Conservation (phyloP, 2,888 invertebrate genomes). For the Caenorhabditis afra region DNA sequence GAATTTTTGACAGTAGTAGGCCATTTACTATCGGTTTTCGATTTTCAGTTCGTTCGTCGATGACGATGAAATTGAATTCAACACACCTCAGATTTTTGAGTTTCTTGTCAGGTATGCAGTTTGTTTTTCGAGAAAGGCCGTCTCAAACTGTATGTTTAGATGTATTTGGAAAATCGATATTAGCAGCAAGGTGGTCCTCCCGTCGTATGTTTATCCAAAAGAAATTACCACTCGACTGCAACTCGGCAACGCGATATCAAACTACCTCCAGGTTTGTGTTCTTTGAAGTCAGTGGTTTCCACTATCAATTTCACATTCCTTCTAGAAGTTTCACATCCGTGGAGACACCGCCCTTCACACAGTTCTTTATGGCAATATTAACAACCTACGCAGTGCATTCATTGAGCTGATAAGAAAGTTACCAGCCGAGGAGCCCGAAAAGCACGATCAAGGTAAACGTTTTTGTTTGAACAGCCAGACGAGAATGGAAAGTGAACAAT, state of each 20-base stretch:
- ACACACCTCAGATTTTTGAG: conserved; percentile 50
- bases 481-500: background rate
- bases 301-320: conserved; percentile 7
- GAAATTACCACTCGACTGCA: conserved; percentile 34
- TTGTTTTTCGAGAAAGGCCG: too few relatives aligned
- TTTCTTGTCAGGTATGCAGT: conserved; percentile 46
- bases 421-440: conserved; percentile 31
- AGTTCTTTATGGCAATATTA: conserved; percentile 58
- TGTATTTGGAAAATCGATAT: conserved; percentile 62
- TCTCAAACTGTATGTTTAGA: conserved; percentile 21
- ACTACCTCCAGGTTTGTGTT: conserved; percentile 42
- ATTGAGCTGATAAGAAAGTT: conserved; percentile 53
- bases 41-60: conserved; percentile 47
- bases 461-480: background rate
- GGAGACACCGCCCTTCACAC: conserved; percentile 60
- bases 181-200: conserved; percentile 27
- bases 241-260: conserved; percentile 39
- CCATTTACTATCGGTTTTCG: too few relatives aligned
- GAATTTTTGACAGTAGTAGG: too few relatives aligned
- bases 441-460: conserved; percentile 32
- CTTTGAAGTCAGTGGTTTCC: background rate
- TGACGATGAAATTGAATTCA: conserved; percentile 45
- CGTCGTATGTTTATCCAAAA: conserved; percentile 44
- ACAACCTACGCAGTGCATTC: conserved; percentile 48
- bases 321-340: conserved; percentile 57